Base-by-base conservation (phyloP, 2,797 vertebrate species). In the Sebastes nivosus region DNA sequence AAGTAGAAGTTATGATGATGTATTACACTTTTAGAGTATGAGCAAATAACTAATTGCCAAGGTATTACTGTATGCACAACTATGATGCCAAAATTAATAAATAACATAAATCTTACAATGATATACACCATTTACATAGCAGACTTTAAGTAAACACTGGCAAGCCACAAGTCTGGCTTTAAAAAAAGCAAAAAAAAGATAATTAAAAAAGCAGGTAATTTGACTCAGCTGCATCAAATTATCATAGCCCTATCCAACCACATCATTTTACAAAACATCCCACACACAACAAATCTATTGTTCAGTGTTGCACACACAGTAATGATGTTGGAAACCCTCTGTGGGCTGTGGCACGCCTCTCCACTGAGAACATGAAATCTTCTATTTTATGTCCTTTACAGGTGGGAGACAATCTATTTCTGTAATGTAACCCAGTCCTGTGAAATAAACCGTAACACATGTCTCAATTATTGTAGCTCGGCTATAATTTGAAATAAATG, bases 1-100 rank as follows among this genome's bases (percentile, higher is more conserved):
- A 75, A 77, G 32, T 54, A 81, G 30, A 83, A 55, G 42, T 46
- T 52, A n/a, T 52, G 46, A 46, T 46, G 16, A 52, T 52, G 46
- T 52, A n/a, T 52, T 52, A n/a, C 18, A 52, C 46, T 52, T 52
- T 46, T 52, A 8, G 46, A 32, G 25, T 6, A 54, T 5, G 1
- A 12, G 18, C 25, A 18, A 59, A 58, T 65, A 32, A 27, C 14
- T 16, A 20, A 24, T 59, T 61, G 0, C 4, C 22, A 29, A 22
- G 2, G 18, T 50, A 27, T 50, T 18, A 20, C 16, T 50, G n/a
- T 27, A 22, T 27, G 25, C 16, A 42, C 55, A 58, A 50, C 36
- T 24, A 38, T 32, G 34, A 55, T 36, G 13, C 9, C 64, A 68
- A 65, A 65, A 50, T 16, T 0, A 54, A 55, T 66, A 11, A 72